Evolutionary conservation across 2,113 vertebrate genomes (phyloP).

Genomic region (Numenius arquata): DNA sequence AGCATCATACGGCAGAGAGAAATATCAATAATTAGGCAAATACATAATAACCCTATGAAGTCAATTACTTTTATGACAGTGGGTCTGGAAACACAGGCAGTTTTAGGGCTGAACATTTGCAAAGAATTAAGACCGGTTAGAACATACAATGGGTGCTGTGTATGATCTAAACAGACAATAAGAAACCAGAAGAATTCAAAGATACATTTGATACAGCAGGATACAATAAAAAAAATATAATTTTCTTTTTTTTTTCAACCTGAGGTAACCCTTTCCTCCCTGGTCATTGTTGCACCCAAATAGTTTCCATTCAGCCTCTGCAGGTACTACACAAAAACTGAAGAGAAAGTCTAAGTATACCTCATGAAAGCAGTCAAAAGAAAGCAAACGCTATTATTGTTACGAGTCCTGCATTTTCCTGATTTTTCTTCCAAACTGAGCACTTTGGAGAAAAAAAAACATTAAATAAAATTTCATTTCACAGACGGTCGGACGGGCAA

Average conservation of each 20-base stretch:
- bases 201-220: conserved; percentile 30
- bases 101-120: conserved; percentile 35
- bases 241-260: not conserved
- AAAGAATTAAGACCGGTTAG: conserved; percentile 49
- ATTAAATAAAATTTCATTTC: not conserved
- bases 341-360: not conserved
- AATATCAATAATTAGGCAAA: conserved; percentile 44
- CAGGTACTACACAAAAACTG: not conserved
- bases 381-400: not conserved
- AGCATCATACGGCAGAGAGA: not conserved
- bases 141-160: conserved; percentile 16
- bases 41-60: conserved; percentile 35
- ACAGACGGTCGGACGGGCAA: not conserved
- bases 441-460: not conserved
- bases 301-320: not conserved
- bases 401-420: not conserved
- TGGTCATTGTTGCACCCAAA: not conserved
- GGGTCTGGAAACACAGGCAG: conserved; percentile 14
- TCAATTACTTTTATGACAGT: conserved; percentile 48
- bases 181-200: conserved; percentile 39
- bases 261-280: not conserved
- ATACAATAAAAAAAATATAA: not conserved
- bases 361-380: not conserved
- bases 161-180: conserved; percentile 44
- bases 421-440: not conserved